Base-by-base conservation (phyloP, 2,113 vertebrate species). In the Myodes glareolus region DNA sequence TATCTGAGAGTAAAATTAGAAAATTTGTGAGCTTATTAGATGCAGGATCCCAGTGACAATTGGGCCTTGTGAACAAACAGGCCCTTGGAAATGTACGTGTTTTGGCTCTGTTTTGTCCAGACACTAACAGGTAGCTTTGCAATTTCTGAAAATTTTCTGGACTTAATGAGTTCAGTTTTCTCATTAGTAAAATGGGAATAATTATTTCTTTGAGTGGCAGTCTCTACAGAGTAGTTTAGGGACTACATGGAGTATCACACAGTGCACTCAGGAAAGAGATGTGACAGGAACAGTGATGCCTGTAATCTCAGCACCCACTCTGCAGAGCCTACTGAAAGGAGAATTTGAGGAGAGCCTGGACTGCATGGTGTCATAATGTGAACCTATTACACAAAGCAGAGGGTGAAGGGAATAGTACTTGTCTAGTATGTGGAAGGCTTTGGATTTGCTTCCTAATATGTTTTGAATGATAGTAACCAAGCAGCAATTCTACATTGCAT, bases 101-200 rank as follows among this genome's bases (percentile, higher is more conserved):
- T 63, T 92, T 78, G 80, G 29, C 27, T 33, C 47, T 55, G 68
- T 94, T 90, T 81, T 63, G 25, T n/a, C 19, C 33, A 85, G 70
- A 50, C 23, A 29, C 10, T 81, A 33, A 36, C 17, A 80, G 50
- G 17, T n/a, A 89, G 16, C 25, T 84, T 13, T 96, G 36, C 91
- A 50, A 70, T 50, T 17, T 65, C 25, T 78, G 76, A 50, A 50
- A 92, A n/a, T 3, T 63, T 90, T 87, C 29, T 84, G 55, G 92
- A 88, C 31, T 80, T 36, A 52, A 5, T 88, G 36, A 81, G 9
- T 50, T 94, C 65, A 87, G 7, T 95, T 84, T 94, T 80, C 25
- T 90, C 47, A 85, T 92, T 90, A 92, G 45, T 94, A 85, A 85
- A 94, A 61, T 88, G 63, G 17, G 12, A 23, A 73, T 76, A 78